Percentiles rank a stretch among this genome's conserved stretches.
Conservation (phyloP, 1,140 invertebrate species). For the Ctenoplectra terminalis region DNA sequence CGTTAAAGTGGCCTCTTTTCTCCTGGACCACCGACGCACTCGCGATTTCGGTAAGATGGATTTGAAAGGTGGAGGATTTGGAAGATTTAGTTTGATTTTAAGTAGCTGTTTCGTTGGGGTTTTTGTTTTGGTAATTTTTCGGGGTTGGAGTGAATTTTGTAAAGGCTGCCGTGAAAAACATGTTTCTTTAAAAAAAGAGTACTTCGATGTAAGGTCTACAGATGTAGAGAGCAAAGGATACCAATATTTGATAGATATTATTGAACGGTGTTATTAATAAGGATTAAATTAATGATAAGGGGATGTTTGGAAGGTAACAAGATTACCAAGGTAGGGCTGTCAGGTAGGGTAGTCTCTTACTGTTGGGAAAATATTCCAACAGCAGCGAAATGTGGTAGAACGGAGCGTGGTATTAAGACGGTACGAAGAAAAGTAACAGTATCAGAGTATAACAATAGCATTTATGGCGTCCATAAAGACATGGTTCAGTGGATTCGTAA, state of each 20-base stretch:
- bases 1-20: conserved; percentile 37
- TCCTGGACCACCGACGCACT: conserved; percentile 9
- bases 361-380: background rate
- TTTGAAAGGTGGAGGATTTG: background rate
- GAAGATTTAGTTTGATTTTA: no score
- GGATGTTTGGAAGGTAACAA: background rate
- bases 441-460: background rate
- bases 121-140: no score
- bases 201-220: no score
- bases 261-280: no score
- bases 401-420: background rate
- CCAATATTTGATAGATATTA: no score
- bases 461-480: background rate
- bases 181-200: no score
- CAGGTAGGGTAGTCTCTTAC: background rate
- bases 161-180: no score
- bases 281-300: no score
- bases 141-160: no score
- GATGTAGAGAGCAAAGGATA: no score
- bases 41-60: background rate
- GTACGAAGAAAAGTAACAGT: background rate
- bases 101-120: no score
- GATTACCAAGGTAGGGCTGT: background rate
- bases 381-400: background rate
- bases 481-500: background rate